Evolutionary conservation across 2,888 invertebrate species (phyloP).

Genomic region (Ormyrus rosae): DNA sequence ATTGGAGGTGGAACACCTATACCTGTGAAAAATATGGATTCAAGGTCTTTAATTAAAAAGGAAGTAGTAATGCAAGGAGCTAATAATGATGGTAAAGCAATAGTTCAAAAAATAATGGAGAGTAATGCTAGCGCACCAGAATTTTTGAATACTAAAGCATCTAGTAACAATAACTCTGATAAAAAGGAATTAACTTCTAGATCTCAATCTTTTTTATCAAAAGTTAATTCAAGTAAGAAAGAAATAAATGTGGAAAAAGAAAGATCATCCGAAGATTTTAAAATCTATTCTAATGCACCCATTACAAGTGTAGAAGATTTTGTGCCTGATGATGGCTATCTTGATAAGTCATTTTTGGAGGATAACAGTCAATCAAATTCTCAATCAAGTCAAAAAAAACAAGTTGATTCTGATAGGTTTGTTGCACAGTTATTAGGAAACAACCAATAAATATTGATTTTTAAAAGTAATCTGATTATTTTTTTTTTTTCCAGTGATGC

Average conservation of each 20-base stretch:
- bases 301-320: slow-evolving; percentile 83
- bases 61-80: slow-evolving; percentile 52
- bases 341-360: slow-evolving; percentile 87
- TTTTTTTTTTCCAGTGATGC: slow-evolving; percentile 78
- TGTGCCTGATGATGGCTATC: slow-evolving; percentile 84
- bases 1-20: slow-evolving; percentile 74
- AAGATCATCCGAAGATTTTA: slow-evolving; percentile 56
- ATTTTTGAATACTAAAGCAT: slow-evolving; percentile 33
- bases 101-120: slow-evolving; percentile 18
- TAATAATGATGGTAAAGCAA: slow-evolving; percentile 1
- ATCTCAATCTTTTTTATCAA: slow-evolving; percentile 70
- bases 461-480: slow-evolving; percentile 23
- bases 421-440: slow-evolving; percentile 47
- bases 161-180: slow-evolving; percentile 59
- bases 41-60: slow-evolving; percentile 65
- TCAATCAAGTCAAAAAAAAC: slow-evolving; percentile 73
- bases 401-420: slow-evolving; percentile 79
- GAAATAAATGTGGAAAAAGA: slow-evolving; percentile 69
- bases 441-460: background rate
- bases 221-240: slow-evolving; percentile 70
- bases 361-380: slow-evolving; percentile 78
- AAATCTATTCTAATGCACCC: slow-evolving; percentile 59
- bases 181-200: slow-evolving; percentile 62
- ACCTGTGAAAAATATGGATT: slow-evolving; percentile 69
- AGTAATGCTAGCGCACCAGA: slow-evolving; percentile 41